A percentile compares a stretch with the other conserved stretches of the same genome.
phyloP scores from a whole-genome alignment of 2,797 vertebrate genomes.

The Siniperca undulata region DNA sequence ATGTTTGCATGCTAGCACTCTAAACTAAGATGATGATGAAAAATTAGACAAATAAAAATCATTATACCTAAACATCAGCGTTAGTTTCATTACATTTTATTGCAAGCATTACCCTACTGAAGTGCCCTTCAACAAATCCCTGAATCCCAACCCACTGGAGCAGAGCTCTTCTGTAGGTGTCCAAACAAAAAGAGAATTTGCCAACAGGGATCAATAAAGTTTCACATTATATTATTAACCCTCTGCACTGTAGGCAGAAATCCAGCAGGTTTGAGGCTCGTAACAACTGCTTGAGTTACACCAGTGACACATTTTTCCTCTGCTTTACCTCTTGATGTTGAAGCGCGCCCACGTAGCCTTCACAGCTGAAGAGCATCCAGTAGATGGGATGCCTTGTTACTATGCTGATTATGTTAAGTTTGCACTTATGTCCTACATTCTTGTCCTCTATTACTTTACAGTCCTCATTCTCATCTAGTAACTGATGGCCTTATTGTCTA shows the following conservation, averaged over 20 bases:
- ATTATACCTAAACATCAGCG: not conserved
- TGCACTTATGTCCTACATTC: slow-evolving; percentile 8
- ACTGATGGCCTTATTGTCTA: slow-evolving; percentile 10
- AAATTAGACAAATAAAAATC: not conserved
- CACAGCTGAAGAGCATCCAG: slow-evolving; percentile 37
- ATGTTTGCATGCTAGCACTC: not conserved
- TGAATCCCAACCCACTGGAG: slow-evolving; percentile 26
- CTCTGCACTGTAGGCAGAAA: slow-evolving; percentile 9
- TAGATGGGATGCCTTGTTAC: slow-evolving; percentile 37
- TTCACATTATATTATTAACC: slow-evolving; percentile 39
- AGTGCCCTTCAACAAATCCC: slow-evolving; percentile 21
- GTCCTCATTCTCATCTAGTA: not conserved
- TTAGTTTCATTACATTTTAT: slow-evolving; percentile 19
- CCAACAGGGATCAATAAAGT: slow-evolving; percentile 38
- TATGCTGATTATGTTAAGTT: slow-evolving; percentile 26
- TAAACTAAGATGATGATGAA: not conserved
- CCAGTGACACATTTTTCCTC: slow-evolving; percentile 42
- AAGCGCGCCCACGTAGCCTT: slow-evolving; percentile 39
- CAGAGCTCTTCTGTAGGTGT: slow-evolving; percentile 25
- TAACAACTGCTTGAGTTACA: slow-evolving; percentile 26
- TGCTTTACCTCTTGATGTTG: slow-evolving; percentile 39
- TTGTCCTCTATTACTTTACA: slow-evolving; percentile 11
- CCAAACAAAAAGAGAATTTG: slow-evolving; percentile 29
- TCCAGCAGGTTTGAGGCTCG: slow-evolving; percentile 19
- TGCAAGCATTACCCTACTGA: not conserved